Evolutionary conservation across 2,113 vertebrate species (phyloP).

Genomic region (Catharus fuscescens): DNA sequence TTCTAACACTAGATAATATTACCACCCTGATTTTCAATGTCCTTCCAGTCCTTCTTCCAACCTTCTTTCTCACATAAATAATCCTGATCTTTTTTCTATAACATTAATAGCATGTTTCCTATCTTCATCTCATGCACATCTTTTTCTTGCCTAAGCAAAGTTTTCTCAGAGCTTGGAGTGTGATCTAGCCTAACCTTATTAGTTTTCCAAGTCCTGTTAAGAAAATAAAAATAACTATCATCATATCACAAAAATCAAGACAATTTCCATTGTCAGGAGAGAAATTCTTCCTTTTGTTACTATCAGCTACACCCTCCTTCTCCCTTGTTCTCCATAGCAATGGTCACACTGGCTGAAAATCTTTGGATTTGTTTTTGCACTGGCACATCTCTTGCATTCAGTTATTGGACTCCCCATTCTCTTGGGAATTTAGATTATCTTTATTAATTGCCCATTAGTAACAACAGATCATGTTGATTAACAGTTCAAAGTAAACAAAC

Average conservation of each 20-base stretch:
- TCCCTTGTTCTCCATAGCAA: not conserved
- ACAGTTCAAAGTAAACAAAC: constrained; percentile 10
- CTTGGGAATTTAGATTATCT: not conserved
- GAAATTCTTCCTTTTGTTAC: not conserved
- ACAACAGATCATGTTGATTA: not conserved
- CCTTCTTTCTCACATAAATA: not conserved
- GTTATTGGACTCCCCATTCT: not conserved
- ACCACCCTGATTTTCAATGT: not conserved
- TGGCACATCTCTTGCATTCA: not conserved
- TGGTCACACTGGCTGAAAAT: not conserved
- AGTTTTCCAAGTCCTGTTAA: not conserved
- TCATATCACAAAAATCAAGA: not conserved
- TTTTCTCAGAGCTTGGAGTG: not conserved
- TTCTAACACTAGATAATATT: not conserved
- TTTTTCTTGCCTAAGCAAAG: not conserved
- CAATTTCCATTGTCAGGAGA: not conserved
- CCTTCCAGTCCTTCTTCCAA: not conserved
- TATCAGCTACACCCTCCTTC: not conserved
- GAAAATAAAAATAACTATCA: not conserved
- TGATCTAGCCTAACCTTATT: not conserved
- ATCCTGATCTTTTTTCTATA: not conserved
- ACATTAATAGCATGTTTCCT: not conserved
- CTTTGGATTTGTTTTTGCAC: not conserved
- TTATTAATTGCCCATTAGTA: not conserved
- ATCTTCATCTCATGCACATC: not conserved